Percentiles rank a stretch among this genome's conserved stretches.
Conservation (phyloP, 2,888 invertebrate species). For the Dryobota labecula region DNA sequence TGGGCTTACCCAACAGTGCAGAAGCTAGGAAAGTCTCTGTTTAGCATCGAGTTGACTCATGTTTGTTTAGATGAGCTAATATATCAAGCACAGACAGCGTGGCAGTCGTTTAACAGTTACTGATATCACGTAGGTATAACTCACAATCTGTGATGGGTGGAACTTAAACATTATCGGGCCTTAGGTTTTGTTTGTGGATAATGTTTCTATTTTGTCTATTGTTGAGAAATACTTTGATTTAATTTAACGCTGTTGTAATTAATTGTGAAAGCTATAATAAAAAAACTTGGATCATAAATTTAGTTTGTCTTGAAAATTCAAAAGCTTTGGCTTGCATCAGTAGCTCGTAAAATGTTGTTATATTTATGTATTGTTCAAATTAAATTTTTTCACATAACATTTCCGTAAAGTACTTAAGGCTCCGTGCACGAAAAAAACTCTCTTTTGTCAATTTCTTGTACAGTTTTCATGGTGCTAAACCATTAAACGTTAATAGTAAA, state of each 20-base stretch:
- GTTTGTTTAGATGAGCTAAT: constrained; percentile 37
- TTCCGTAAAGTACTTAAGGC: too few relatives aligned
- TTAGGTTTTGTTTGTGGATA: neutral
- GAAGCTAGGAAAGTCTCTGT: neutral
- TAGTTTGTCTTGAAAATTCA: too few relatives aligned
- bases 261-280: neutral
- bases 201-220: neutral
- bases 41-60: constrained; percentile 35
- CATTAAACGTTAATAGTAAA: too few relatives aligned
- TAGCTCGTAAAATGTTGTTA: too few relatives aligned
- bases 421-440: too few relatives aligned
- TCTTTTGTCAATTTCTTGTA: too few relatives aligned
- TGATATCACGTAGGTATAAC: neutral
- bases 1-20: constrained; percentile 17
- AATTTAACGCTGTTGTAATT: neutral
- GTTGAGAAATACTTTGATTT: neutral
- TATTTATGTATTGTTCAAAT: too few relatives aligned
- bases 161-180: constrained; percentile 8
- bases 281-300: neutral
- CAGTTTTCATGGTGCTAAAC: too few relatives aligned
- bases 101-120: constrained; percentile 20
- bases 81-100: constrained; percentile 35
- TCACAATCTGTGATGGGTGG: constrained; percentile 7
- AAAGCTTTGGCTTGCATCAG: too few relatives aligned
- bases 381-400: too few relatives aligned